These are phyloP conservation scores for Emydocephalus ijimae DNA, from an alignment of 2,113 vertebrate species.

Conservation along the genomic window DNA sequence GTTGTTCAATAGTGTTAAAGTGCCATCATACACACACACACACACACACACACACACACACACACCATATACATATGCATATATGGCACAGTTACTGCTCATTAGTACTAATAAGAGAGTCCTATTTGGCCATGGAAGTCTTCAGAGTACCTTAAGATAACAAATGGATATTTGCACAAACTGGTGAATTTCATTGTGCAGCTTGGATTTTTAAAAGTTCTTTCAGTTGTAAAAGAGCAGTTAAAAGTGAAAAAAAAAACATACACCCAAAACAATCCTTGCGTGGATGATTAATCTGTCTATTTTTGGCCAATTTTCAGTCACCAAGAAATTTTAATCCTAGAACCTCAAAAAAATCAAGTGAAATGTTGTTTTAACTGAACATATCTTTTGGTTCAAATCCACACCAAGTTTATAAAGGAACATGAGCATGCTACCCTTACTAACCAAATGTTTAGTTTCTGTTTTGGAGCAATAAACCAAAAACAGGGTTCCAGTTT, in stretches of 20 bases:
- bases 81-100: background rate
- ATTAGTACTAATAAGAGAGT: background rate
- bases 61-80: too few relatives aligned
- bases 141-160: background rate
- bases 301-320: conserved; percentile 33
- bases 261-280: background rate
- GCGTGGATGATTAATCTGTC: background rate
- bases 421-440: background rate
- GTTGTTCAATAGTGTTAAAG: background rate
- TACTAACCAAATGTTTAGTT: background rate
- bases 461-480: background rate
- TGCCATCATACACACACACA: background rate
- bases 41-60: too few relatives aligned
- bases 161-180: background rate
- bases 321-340: conserved; percentile 40
- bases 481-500: background rate
- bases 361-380: conserved; percentile 20
- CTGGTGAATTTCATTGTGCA: background rate
- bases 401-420: conserved; percentile 4
- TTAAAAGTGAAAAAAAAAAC: background rate
- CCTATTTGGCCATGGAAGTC: background rate
- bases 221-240: background rate
- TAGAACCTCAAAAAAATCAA: conserved; percentile 12
- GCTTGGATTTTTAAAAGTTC: background rate
- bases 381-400: accelerated